Evolutionary conservation across 2,888 invertebrate genomes (phyloP).

Genomic region (Xanthia togata): DNA sequence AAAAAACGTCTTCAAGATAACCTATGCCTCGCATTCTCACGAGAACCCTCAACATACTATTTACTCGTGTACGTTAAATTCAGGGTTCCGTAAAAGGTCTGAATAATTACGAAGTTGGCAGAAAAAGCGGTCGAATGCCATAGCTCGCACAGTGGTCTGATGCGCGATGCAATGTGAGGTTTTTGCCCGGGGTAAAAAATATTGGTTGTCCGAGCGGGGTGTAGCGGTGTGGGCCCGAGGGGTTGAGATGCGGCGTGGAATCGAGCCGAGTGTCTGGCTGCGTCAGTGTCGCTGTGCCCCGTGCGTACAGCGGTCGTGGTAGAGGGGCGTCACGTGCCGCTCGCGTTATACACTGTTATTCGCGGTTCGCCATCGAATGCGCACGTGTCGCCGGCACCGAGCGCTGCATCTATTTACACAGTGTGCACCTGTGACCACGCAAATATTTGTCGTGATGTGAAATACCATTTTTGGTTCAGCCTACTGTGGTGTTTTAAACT

Average conservation of each 20-base stretch:
- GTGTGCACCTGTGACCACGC: slow-evolving; percentile 86
- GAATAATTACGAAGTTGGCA: slow-evolving; percentile 80
- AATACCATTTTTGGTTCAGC: slow-evolving; percentile 82
- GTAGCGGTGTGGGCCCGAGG: slow-evolving; percentile 71
- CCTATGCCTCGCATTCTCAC: slow-evolving; percentile 50
- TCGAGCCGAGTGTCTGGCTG: slow-evolving; percentile 56
- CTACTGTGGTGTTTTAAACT: slow-evolving; percentile 78
- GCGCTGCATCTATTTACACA: slow-evolving; percentile 78
- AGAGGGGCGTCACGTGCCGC: slow-evolving; percentile 75
- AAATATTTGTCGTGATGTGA: slow-evolving; percentile 87
- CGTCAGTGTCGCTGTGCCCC: slow-evolving; percentile 86
- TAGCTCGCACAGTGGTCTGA: slow-evolving; percentile 71
- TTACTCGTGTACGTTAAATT: slow-evolving; percentile 79
- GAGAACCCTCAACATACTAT: slow-evolving; percentile 68
- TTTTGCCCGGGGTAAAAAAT: slow-evolving; percentile 76
- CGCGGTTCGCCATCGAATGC: slow-evolving; percentile 85
- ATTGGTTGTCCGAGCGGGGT: slow-evolving; percentile 69
- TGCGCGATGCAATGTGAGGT: slow-evolving; percentile 68
- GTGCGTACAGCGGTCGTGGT: slow-evolving; percentile 85
- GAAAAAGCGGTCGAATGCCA: slow-evolving; percentile 84
- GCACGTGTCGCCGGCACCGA: slow-evolving; percentile 85
- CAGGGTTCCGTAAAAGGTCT: slow-evolving; percentile 84
- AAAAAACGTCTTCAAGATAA: slow-evolving; percentile 57
- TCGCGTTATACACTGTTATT: slow-evolving; percentile 80
- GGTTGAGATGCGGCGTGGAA: slow-evolving; percentile 79